Base-by-base conservation (phyloP, 1,140 invertebrate genomes). In the Atta colombica region DNA sequence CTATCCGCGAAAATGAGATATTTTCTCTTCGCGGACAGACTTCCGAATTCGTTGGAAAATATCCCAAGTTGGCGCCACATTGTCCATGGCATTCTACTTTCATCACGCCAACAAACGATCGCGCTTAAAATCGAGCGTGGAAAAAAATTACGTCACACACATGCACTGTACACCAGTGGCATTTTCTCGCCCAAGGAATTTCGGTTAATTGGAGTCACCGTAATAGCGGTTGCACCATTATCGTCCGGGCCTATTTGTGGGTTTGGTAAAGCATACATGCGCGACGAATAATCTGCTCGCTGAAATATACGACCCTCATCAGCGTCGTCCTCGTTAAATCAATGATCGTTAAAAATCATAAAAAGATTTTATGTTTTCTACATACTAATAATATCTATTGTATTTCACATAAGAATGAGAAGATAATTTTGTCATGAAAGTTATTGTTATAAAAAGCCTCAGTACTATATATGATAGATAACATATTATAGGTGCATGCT, bases 201-300 rank as follows among this genome's bases (percentile, higher is more conserved):
- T 75, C 80, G 63, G 80, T 84, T 84, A 84, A 84, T 84, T 84
- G 69, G n/a, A 75, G 69, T 61, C 39, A 14, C 68, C 69, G 58
- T 74, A 84, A 84, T 84, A 28, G 80, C 69, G 45, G 55, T 14
- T 4, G 80, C 69, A 1, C 55, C 39, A 84, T 84, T 84, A 84
- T 63, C 68, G 80, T 60, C 18, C 66, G 21, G 31, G 53, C 68
- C 80, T 84, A 84, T 84, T 84, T 84, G 69, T 35, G 69, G 72
- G 55, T 75, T 84, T 45, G 55, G 69, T 84, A 55, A 45, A 35
- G 69, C 80, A 35, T 81, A 45, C 39, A 2, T 28, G 31, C 65
- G 51, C n/a, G 66, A 81, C 53, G 68, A 82, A 82, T 16, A 72
- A 18, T 5, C 35, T 18, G 53, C 53, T 10, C 3, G 14, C n/a